Evolutionary conservation across 2,888 invertebrate species (phyloP).

Genomic region (Drosophila barbarae): DNA sequence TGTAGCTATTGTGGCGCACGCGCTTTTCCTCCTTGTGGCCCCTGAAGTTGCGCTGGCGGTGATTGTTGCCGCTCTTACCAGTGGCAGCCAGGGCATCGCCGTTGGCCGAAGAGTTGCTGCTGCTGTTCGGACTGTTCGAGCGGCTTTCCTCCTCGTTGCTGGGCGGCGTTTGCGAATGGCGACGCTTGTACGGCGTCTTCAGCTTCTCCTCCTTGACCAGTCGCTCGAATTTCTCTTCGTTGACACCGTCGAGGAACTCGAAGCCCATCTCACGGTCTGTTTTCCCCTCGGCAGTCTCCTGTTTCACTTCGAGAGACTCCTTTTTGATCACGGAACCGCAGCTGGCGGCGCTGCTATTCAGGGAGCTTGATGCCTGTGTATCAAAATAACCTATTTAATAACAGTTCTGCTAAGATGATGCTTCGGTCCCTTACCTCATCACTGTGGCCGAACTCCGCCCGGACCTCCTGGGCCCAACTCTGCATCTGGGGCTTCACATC

Average conservation of each 20-base stretch:
- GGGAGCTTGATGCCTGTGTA: constrained; percentile 51
- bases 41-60: constrained; percentile 13
- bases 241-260: constrained; percentile 74
- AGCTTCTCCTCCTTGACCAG: constrained; percentile 78
- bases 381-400: neutral
- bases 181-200: constrained; percentile 79
- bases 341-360: constrained; percentile 62
- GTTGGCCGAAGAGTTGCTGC: constrained; percentile 44
- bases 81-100: constrained; percentile 18
- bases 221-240: constrained; percentile 78
- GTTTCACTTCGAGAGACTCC: constrained; percentile 32
- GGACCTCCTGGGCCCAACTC: constrained; percentile 75
- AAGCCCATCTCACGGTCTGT: constrained; percentile 67
- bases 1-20: constrained; percentile 73
- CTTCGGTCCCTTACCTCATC: constrained; percentile 52
- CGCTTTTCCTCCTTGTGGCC: constrained; percentile 73
- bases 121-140: constrained; percentile 75
- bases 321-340: constrained; percentile 22
- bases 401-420: neutral
- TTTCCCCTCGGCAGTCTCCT: constrained; percentile 32
- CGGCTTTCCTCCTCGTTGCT: constrained; percentile 73
- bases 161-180: constrained; percentile 76
- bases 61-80: neutral
- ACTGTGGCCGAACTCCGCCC: constrained; percentile 58
- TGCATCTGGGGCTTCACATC: constrained; percentile 50